Evolutionary conservation across 2,888 invertebrate genomes (phyloP).

Genomic region (Alloplasta piceator): DNA sequence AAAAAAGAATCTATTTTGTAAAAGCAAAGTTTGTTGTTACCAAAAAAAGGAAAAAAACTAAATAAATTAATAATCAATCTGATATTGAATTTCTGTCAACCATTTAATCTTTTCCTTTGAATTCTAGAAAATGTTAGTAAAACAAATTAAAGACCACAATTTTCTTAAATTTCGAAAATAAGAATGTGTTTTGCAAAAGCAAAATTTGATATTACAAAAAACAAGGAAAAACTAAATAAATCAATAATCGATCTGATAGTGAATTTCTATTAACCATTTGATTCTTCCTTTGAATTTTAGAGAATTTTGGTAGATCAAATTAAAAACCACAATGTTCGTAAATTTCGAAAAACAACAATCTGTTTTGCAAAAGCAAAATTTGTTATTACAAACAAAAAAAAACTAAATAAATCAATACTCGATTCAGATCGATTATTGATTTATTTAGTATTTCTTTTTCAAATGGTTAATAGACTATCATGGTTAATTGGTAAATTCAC

Average conservation of each 20-base stretch:
- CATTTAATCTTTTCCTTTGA: slow-evolving; percentile 6
- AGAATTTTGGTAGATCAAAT: too few species aligned
- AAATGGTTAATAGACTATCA: too few species aligned
- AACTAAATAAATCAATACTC: too few species aligned
- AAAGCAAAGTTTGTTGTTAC: slow-evolving; percentile 25
- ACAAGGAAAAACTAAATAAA: background rate
- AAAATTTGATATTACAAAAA: slow-evolving; percentile 16
- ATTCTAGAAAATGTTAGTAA: background rate
- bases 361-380: background rate
- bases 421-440: too few species aligned
- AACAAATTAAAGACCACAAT: background rate
- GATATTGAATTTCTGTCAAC: background rate
- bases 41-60: background rate
- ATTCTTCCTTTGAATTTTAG: too few species aligned
- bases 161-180: background rate
- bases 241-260: background rate
- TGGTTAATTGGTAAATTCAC: too few species aligned
- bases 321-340: too few species aligned
- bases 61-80: too few species aligned
- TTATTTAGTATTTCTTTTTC: too few species aligned
- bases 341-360: too few species aligned
- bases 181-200: slow-evolving; percentile 22
- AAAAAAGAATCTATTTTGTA: slow-evolving; percentile 12
- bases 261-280: too few species aligned
- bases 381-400: background rate